Evolutionary conservation across 2,797 vertebrate genomes (phyloP), one percentile per base, ranked within the genome.

Genomic region (Sebastes matsubarae): DNA sequence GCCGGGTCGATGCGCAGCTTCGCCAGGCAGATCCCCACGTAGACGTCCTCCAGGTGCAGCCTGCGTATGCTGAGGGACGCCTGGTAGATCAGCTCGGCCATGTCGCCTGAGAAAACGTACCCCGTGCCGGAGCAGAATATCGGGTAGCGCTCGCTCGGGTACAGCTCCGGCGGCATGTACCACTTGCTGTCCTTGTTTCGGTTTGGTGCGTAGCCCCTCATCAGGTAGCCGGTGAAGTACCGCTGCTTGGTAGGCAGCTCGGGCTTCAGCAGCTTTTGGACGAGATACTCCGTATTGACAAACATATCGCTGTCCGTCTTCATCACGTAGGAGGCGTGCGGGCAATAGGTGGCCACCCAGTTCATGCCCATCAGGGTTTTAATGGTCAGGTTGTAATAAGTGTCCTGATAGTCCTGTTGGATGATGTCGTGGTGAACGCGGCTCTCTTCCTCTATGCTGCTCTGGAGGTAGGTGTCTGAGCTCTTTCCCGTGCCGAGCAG

Each of bases 261-360:
- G 46, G 98, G 98, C 94, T 97, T 99, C 84, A 99, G 91, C 85
- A 99, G 96, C 94, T 99, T 99, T 79, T 99, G 97, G 93, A 99
- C 97, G 93, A 99, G 97, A 94, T 99, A 99, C 57, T 99, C 98
- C 0, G 98, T 98, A 72, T 99, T 99, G 89, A 99, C 98, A 92
- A 99, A 99, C 99, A 99, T 99, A 93, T 99, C 99, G 3, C 98
- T 99, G 94, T 99, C 99, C 1, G 99, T 99, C 95, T 99, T 99
- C 99, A 99, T 99, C 82, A 99, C 97, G 1, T 99, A 99, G 0
- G 94, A 94, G 80, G 96, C 96, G 0, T 89, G 95, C 8, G 98
- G 96, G 89, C 99, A 99, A 55, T 97, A 95, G 32, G 96, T 97
- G 27, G 98, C 97, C 52, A 99, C 98, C 99, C 99, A 99, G 93